phyloP scores from a whole-genome alignment of 2,113 vertebrate species.

The Callipepla californica region DNA sequence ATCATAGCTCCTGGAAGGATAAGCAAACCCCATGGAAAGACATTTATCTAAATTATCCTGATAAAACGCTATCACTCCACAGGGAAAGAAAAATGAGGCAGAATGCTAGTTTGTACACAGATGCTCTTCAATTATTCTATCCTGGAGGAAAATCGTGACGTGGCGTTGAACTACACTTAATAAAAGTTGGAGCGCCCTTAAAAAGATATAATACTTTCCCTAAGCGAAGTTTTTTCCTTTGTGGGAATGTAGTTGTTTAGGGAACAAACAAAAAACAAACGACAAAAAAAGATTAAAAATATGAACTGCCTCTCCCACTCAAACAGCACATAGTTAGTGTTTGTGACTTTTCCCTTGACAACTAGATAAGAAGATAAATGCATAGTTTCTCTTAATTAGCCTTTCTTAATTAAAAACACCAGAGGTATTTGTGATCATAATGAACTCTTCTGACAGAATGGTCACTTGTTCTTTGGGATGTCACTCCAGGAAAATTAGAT shows the following conservation, averaged over 20 bases:
- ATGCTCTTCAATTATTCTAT: constrained; percentile 24
- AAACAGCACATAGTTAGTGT: constrained; percentile 71
- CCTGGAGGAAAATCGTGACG: not conserved
- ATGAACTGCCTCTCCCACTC: constrained; percentile 11
- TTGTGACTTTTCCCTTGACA: constrained; percentile 75
- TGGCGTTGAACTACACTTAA: not conserved
- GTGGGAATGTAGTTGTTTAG: not conserved
- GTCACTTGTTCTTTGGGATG: constrained; percentile 87
- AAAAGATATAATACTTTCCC: not conserved
- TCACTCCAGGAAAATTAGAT: constrained; percentile 87
- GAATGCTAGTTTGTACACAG: constrained; percentile 40
- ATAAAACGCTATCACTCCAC: constrained; percentile 69
- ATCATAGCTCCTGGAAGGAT: constrained; percentile 79
- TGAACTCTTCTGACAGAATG: constrained; percentile 92
- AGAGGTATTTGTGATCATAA: constrained; percentile 92
- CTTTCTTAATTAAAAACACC: constrained; percentile 95
- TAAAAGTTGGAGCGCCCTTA: not conserved
- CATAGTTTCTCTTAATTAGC: constrained; percentile 93
- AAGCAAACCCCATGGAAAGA: constrained; percentile 66
- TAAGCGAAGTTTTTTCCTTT: constrained; percentile 6
- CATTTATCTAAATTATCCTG: constrained; percentile 84
- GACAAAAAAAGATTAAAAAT: not conserved
- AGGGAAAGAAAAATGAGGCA: constrained; percentile 72
- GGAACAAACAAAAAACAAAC: not conserved
- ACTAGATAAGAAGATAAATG: constrained; percentile 86